Conservation (phyloP, 2,113 vertebrate species). For the Gallinago undulata region DNA sequence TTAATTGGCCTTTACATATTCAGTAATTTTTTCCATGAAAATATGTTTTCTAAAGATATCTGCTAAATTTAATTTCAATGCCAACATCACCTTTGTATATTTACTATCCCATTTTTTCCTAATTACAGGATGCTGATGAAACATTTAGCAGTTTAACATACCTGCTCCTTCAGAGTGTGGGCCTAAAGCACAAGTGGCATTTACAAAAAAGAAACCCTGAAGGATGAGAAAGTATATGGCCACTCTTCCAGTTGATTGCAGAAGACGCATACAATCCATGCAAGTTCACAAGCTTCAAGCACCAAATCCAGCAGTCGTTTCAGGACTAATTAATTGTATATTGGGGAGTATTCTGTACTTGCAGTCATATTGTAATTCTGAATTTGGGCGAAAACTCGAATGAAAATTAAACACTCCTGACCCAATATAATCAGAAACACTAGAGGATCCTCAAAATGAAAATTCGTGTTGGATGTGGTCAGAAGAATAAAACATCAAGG, state of each 20-base stretch:
- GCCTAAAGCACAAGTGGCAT: neutral
- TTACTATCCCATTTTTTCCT: neutral
- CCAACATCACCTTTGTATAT: neutral
- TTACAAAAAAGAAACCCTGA: neutral
- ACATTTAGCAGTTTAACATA: neutral
- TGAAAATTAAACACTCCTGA: neutral
- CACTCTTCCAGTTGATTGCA: neutral
- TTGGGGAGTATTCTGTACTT: neutral
- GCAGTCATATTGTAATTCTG: neutral
- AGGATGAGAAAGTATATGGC: neutral
- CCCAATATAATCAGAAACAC: neutral
- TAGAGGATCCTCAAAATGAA: neutral
- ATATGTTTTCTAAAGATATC: neutral
- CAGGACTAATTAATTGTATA: neutral
- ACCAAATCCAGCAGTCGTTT: neutral
- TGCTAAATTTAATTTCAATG: neutral
- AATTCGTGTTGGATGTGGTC: neutral
- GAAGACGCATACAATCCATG: neutral
- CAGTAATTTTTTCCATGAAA: neutral
- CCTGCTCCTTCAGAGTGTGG: neutral
- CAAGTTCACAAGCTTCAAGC: neutral
- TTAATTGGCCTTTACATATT: neutral
- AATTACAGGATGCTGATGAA: neutral
- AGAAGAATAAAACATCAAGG: neutral
- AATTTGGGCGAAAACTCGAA: neutral